Percentiles rank a stretch among this genome's conserved stretches.
These are phyloP conservation scores for Chionomys nivalis DNA, from an alignment of 2,113 vertebrate species.

Conservation along the genomic window DNA sequence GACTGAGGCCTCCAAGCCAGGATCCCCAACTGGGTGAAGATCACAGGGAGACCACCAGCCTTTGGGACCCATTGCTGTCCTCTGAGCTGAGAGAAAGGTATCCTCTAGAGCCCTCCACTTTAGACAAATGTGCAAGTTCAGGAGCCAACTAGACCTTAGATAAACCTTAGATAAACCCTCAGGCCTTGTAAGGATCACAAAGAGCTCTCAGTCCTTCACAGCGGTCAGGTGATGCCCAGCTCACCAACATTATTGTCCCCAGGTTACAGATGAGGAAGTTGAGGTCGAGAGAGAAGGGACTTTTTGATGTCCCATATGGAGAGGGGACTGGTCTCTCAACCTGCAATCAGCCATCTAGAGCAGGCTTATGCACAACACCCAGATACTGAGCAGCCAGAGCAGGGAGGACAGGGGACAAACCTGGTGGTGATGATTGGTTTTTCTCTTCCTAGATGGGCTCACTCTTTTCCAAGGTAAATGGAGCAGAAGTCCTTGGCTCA, in stretches of 20 bases:
- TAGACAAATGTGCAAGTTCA: background rate
- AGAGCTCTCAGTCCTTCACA: background rate
- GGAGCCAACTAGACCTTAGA: background rate
- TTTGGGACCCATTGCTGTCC: constrained; percentile 64
- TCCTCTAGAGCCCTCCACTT: background rate
- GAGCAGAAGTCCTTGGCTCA: background rate
- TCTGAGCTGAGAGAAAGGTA: constrained; percentile 16
- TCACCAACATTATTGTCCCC: background rate
- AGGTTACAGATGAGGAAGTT: constrained; percentile 13
- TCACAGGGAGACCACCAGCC: constrained; percentile 3
- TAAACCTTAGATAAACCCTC: background rate
- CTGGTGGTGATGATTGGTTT: background rate
- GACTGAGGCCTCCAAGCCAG: background rate
- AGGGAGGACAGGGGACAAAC: accelerated
- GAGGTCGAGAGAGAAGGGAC: background rate
- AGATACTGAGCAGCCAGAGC: background rate
- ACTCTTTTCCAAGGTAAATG: constrained; percentile 14
- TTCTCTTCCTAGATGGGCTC: constrained; percentile 44
- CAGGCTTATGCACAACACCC: background rate
- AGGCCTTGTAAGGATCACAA: background rate
- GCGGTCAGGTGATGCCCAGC: background rate
- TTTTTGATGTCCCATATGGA: background rate
- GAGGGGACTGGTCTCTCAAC: background rate
- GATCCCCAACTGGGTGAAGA: background rate
- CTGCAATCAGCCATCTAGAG: background rate